These are phyloP conservation scores for Ormyrus thymus DNA, from an alignment of 2,888 invertebrate genomes.

Conservation along the genomic window DNA sequence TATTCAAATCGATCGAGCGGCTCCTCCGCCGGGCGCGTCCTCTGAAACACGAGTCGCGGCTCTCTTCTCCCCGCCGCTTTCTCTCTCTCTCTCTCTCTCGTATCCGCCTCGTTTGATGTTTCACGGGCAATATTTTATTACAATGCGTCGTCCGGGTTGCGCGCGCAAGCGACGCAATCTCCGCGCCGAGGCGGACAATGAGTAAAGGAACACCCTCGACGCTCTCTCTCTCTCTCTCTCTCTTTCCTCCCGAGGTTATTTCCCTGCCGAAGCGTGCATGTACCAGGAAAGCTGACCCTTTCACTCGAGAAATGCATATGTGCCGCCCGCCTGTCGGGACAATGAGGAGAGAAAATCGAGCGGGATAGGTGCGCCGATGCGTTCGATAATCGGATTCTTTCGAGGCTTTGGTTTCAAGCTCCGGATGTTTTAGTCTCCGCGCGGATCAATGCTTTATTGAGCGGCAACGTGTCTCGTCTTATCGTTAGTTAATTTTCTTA, in stretches of 20 bases:
- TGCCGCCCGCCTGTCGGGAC: not conserved
- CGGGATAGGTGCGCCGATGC: no score
- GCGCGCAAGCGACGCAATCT: not conserved
- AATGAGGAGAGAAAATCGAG: not conserved
- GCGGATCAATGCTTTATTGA: no score
- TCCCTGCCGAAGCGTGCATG: not conserved
- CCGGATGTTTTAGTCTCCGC: no score
- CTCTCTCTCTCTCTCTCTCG: not conserved
- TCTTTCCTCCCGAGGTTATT: not conserved
- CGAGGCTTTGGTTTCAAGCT: no score
- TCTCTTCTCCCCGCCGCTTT: not conserved
- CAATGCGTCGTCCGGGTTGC: not conserved
- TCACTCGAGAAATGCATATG: conserved; percentile 6
- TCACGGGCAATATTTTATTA: conserved; percentile 31
- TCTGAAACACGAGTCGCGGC: conserved; percentile 2
- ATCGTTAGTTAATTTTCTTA: no score
- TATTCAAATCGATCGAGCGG: no score
- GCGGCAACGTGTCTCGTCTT: no score
- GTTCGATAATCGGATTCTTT: not conserved
- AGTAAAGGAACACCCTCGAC: conserved; percentile 28
- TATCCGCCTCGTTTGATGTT: conserved; percentile 29
- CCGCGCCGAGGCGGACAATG: not conserved
- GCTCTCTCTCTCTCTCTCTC: not conserved
- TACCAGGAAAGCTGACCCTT: conserved; percentile 37
- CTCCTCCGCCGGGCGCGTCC: no score